Conservation (phyloP, 2,797 vertebrate species). For the Trachurus trachurus region DNA sequence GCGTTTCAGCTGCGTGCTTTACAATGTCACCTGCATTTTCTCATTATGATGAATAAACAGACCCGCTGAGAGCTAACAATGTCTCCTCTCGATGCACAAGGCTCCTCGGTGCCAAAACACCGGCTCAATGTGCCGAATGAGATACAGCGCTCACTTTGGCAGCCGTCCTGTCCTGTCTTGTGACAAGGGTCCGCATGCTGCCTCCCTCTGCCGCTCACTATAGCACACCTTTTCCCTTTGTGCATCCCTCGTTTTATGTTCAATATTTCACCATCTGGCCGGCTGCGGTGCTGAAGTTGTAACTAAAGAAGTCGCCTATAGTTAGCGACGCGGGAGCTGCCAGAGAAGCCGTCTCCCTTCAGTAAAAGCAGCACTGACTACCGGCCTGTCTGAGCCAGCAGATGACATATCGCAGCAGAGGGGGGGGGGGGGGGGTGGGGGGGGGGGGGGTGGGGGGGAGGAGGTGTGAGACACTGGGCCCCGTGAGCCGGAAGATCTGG, state of each 20-base stretch:
- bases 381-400: slow-evolving; percentile 62
- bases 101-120: slow-evolving; percentile 51
- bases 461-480: slow-evolving; percentile 58
- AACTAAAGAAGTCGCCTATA: slow-evolving; percentile 28
- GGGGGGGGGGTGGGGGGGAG: too few relatives aligned
- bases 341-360: slow-evolving; percentile 43
- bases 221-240: slow-evolving; percentile 34
- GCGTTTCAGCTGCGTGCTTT: slow-evolving; percentile 16
- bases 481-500: slow-evolving; percentile 56
- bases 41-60: slow-evolving; percentile 69
- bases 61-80: slow-evolving; percentile 42
- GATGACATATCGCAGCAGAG: slow-evolving; percentile 61
- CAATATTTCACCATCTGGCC: slow-evolving; percentile 64
- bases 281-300: slow-evolving; percentile 40
- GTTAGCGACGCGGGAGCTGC: slow-evolving; percentile 44
- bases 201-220: slow-evolving; percentile 27
- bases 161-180: slow-evolving; percentile 25
- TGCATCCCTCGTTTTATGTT: slow-evolving; percentile 36
- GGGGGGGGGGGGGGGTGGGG: background rate
- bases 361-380: slow-evolving; percentile 35
- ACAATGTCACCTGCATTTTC: slow-evolving; percentile 54
- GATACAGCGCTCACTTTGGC: slow-evolving; percentile 57
- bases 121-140: slow-evolving; percentile 53
- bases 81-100: slow-evolving; percentile 46
- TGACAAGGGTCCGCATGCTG: slow-evolving; percentile 47